phyloP scores from a whole-genome alignment of 2,113 vertebrate genomes.

The Urocolius indicus region DNA sequence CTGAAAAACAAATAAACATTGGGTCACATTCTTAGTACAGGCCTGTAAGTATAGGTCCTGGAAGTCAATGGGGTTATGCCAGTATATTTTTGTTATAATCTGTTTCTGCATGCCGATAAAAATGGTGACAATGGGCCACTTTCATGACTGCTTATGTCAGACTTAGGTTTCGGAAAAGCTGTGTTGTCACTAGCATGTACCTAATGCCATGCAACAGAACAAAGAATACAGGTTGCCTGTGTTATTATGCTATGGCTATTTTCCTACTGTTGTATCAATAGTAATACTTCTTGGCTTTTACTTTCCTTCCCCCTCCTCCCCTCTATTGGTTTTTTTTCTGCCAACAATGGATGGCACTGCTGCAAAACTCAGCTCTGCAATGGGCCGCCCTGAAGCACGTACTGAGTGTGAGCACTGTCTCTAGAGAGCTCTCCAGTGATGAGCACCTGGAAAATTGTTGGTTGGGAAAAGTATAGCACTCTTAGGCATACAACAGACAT shows the following conservation, averaged over 20 bases:
- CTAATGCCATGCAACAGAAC: neutral
- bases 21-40: neutral
- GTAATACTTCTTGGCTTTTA: neutral
- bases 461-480: neutral
- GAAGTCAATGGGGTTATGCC: neutral
- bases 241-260: neutral
- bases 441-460: neutral
- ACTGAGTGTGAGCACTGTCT: neutral
- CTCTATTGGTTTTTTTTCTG: neutral
- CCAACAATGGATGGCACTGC: neutral
- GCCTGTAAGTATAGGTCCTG: neutral
- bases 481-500: neutral
- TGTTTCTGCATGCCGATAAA: neutral
- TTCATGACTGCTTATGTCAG: neutral
- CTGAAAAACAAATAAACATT: slow-evolving; percentile 10
- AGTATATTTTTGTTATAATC: neutral
- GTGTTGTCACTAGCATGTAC: neutral
- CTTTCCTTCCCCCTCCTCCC: fast-evolving
- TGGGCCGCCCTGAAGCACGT: neutral
- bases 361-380: neutral
- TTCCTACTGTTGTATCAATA: neutral
- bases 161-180: neutral
- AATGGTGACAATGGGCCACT: neutral
- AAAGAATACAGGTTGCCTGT: neutral
- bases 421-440: neutral